Evolutionary conservation across 1,140 invertebrate genomes (phyloP).

Genomic region (Oncopodura yosiiana): DNA sequence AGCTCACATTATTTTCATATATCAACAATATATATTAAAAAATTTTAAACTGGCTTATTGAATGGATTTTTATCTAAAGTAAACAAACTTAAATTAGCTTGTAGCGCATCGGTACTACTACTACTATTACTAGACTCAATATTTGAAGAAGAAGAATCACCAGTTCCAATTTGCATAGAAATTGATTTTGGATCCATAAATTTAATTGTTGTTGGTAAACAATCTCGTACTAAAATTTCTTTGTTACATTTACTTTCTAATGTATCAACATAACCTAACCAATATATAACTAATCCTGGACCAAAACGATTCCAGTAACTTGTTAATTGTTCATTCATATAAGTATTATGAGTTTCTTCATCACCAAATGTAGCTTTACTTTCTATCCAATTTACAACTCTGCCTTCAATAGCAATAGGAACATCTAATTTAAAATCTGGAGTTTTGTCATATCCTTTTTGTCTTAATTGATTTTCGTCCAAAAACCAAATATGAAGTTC

Average conservation of each 20-base stretch:
- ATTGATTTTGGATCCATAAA: conserved; percentile 27
- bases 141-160: too few species aligned
- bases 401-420: conserved; percentile 74
- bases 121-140: too few species aligned
- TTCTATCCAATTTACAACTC: conserved; percentile 90
- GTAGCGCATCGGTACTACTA: too few species aligned
- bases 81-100: too few species aligned
- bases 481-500: conserved; percentile 56
- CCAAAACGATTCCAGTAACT: conserved; percentile 94
- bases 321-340: conserved; percentile 73
- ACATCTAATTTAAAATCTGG: conserved; percentile 85
- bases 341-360: conserved; percentile 65
- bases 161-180: too few species aligned
- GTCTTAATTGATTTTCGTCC: conserved; percentile 69
- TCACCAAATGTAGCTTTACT: conserved; percentile 91
- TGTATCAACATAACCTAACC: conserved; percentile 82
- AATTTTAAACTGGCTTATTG: too few species aligned
- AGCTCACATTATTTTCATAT: too few species aligned
- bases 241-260: conserved; percentile 49
- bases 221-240: conserved; percentile 55
- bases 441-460: conserved; percentile 85
- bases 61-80: too few species aligned
- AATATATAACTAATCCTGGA: conserved; percentile 86
- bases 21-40: too few species aligned
- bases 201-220: conserved; percentile 49